Evolutionary conservation across 1,140 invertebrate species (phyloP), one percentile per base, ranked within the genome.

Genomic region (Rhynchophorus ferrugineus): DNA sequence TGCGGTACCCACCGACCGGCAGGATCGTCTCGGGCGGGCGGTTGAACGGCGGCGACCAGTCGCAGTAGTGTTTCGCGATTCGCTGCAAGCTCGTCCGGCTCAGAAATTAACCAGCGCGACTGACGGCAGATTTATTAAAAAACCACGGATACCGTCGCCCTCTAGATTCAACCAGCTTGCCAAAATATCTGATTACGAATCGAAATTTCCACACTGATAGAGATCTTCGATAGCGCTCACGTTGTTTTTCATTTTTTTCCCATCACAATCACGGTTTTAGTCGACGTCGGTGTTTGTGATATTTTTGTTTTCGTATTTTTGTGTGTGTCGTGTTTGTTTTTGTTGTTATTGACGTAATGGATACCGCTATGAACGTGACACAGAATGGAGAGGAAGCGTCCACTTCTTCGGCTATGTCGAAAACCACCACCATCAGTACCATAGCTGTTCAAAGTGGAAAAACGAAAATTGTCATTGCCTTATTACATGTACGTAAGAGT

Each of bases 361-460:
- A 58, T 54, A 43, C 45, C 34, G 42, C 29, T 38, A 42, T 48
- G 29, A 59, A 50, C 17, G 29, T 34, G 8, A 47, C 54, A 33
- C 54, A 61, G 42, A 56, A 57, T 45, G 59, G 48, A 29, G 52
- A 50, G 5, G 56, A 59, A n/a, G 21, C 54, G 16, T 56, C 58
- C 13, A 45, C 53, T 34, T 61, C 61, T 37, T 43, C 61, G 7
- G 60, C 65, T 13, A 66, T 69, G 64, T 57, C 66, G 16, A 70
- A 72, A 44, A 84, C 87, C 13, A 94, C 90, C 19, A 92, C 90
- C 54, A 86, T 95, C 61, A 91, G 88, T 68, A 94, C 91, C 13
- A 91, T 95, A 59, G 91, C 89, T 11, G 83, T 95, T 22, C 87
- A 91, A 67, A 90, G 89, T 67, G 89, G 89, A 57, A 78, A 79